phyloP scores from a whole-genome alignment of 2,888 invertebrate genomes.

The Tuta absoluta region DNA sequence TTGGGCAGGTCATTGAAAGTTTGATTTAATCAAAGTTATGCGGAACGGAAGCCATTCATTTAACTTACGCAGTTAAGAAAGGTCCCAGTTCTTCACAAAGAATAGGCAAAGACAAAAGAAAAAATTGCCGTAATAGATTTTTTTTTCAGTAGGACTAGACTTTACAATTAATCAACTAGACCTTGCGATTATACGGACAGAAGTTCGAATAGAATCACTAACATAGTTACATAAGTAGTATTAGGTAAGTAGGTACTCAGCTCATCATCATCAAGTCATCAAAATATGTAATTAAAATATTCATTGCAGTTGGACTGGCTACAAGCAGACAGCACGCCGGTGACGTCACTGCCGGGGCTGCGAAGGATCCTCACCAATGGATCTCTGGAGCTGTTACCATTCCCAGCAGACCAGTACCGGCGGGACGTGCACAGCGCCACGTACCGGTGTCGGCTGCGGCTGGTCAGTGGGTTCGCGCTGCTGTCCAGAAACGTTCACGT shows the following conservation, averaged over 20 bases:
- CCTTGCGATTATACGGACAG: too few species aligned
- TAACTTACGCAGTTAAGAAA: background rate
- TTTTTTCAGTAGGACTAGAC: too few species aligned
- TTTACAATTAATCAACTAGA: too few species aligned
- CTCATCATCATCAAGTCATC: too few species aligned
- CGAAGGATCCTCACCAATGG: conserved; percentile 90
- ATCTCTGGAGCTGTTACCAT: conserved; percentile 92
- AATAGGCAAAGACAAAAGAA: background rate
- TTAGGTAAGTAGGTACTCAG: too few species aligned
- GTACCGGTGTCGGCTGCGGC: conserved; percentile 84
- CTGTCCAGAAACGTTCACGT: conserved; percentile 93
- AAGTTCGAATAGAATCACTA: too few species aligned
- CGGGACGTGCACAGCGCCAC: conserved; percentile 92
- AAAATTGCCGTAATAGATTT: background rate
- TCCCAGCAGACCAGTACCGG: conserved; percentile 89
- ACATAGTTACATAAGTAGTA: too few species aligned
- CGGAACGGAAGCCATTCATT: background rate
- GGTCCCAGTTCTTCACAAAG: background rate
- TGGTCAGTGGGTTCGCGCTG: conserved; percentile 79
- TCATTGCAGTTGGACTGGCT: conserved; percentile 87
- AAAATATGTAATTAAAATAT: background rate
- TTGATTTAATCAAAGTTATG: conserved; percentile 17
- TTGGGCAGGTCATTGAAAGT: conserved; percentile 15
- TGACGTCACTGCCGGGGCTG: conserved; percentile 84
- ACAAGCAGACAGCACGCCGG: conserved; percentile 86